Base-by-base conservation (phyloP, 2,888 invertebrate genomes). In the Trichopria drosophilae region DNA sequence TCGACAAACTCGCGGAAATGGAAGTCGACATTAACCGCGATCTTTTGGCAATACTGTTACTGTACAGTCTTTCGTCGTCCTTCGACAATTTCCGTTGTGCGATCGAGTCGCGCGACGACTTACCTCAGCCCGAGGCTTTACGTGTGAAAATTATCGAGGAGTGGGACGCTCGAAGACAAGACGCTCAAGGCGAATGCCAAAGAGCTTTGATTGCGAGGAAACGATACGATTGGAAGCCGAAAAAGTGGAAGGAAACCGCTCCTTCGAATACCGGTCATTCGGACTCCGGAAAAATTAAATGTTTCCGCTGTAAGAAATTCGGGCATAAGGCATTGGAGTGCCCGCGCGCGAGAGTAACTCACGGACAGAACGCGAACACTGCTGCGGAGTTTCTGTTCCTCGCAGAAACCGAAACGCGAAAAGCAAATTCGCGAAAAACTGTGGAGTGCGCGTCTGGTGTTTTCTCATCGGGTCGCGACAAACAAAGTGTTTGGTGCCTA, bases 1-100 rank as follows among this genome's bases (percentile, higher is more conserved):
- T 55, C 3, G 45, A 53, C 16, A 53, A 51, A 16, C 34, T 53
- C 10, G 15, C 10, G 1, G 50, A 36, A 6, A 47, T 55, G 48
- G 39, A 39, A 6, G 29, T 55, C 6, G 29, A 26, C 3, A 39
- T 52, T 6, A 34, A 41, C 31, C 41, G 58, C 9, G 45, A 49
- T 16, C 9, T 53, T 10, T 18, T 46, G 15, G 13, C 43, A 1
- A 43, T 50, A 24, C 37, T 54, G 43, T 39, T 54, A 5, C 22
- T 55, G 10, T 53, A 53, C 37, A 54, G 53, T n/a, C n/a, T n/a
- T n/a, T n/a, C n/a, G n/a, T n/a, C n/a, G n/a, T n/a, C n/a, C n/a
- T n/a, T n/a, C n/a, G n/a, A n/a, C n/a, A n/a, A n/a, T n/a, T n/a
- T n/a, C n/a, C n/a, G n/a, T n/a, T n/a, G n/a, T n/a, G n/a, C n/a